These are phyloP conservation scores for Bombycilla garrulus DNA, from an alignment of 2,113 vertebrate genomes.

Conservation along the genomic window DNA sequence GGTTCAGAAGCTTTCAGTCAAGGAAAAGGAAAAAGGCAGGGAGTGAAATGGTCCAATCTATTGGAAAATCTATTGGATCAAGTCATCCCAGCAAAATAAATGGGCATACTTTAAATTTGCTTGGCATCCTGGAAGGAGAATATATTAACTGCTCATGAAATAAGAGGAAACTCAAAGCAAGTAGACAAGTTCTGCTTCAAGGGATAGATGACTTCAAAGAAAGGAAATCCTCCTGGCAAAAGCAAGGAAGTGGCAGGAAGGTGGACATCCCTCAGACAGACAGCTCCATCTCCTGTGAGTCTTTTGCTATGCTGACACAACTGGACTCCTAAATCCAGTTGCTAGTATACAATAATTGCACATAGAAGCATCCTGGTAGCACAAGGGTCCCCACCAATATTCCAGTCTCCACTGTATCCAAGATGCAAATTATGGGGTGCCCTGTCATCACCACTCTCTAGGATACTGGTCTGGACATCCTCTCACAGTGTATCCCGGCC, in stretches of 20 bases:
- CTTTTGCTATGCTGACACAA: background rate
- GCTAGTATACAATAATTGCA: background rate
- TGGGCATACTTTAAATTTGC: background rate
- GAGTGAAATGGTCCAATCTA: background rate
- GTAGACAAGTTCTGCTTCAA: background rate
- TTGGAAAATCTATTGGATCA: background rate
- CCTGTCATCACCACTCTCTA: background rate
- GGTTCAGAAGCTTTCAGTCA: background rate
- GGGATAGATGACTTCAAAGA: background rate
- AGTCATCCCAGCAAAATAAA: background rate
- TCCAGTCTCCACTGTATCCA: background rate
- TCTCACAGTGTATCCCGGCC: background rate
- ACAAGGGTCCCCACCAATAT: background rate
- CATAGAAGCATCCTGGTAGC: background rate
- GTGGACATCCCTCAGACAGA: background rate
- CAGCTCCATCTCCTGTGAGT: background rate
- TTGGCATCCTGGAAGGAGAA: background rate
- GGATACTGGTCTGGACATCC: background rate
- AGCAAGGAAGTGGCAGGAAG: background rate
- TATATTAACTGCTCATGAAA: background rate
- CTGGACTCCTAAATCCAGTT: background rate
- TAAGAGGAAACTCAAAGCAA: background rate
- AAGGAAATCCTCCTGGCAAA: background rate
- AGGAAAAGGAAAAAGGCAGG: background rate
- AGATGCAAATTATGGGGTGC: background rate